Evolutionary conservation across 2,888 invertebrate genomes (phyloP), one percentile per base, ranked within the genome.

Genomic region (Abrostola tripartita): DNA sequence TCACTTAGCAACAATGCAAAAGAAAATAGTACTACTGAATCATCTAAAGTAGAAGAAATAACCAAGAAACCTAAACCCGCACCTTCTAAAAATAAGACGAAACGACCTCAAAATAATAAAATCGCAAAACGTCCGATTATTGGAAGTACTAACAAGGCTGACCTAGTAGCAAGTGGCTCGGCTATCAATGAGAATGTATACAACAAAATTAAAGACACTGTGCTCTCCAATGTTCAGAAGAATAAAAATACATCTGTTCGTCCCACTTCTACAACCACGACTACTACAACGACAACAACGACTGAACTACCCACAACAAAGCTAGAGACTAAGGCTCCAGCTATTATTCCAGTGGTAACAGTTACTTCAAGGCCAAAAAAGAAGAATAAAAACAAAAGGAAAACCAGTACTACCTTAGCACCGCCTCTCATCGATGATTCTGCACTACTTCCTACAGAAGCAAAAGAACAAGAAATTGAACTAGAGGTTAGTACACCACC

Each of bases 131-230:
- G 93, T 40, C 92, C 94, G 0, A 89, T 93, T 6, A 93, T 92
- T 70, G 92, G 89, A 0, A 94, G 92, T 67, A 90, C 91, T 9
- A 93, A 94, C 66, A 95, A 95, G 81, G 90, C 94, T 42, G 95
- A 95, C 72, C 84, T 95, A 61, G 86, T 94, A 38, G 93, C 95
- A 44, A 88, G 92, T 69, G 94, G 94, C 24, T 94, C 94, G 37
- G 94, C 92, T 37, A 92, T 94, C 14, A 94, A 89, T 72, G 95
- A 95, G 83, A 95, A 95, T 79, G 91, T 92, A 5, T 91, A 95
- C 44, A 96, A 96, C 5, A 96, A 96, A 89, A 89, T 96, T 12
- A 96, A 96, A 81, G 95, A 96, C 6, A 95, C 96, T 0, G 92
- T 96, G 36, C 79, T 95, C 7, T 93, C 95, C 38, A 95, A 95